Evolutionary conservation across 2,797 vertebrate species (phyloP), one percentile per base, ranked within the genome.

Genomic region (Oophaga sylvatica): DNA sequence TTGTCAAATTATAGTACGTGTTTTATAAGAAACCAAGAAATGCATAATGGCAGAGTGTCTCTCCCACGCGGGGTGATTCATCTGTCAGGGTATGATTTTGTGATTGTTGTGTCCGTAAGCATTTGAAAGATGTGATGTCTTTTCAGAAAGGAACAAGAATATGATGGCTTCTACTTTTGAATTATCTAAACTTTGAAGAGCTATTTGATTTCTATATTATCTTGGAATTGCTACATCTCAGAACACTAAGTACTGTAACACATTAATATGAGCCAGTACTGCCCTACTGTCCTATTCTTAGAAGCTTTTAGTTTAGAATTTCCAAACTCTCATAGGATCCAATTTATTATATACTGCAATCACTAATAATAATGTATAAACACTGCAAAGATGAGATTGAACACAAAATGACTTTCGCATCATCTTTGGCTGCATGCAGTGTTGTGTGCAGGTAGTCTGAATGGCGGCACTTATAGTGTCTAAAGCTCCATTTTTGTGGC

Each of bases 1-100:
- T 90, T 90, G 68, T 90, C 87, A 89, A 87, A 91, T 90, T 0
- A 0, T 86, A 91, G 87, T 88, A 91, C 77, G 60, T 90, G 88
- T 90, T 59, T 91, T 88, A 89, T 92, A 90, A 89, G 90, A 90
- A 89, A 88, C 71, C 83, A 90, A 89, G 31, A 84, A 89, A 63
- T 84, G 71, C 63, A 45, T 79, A 89, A 80, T 90, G 90, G 67
- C 92, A 90, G 88, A 29, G 89, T 90, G 92, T 84, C 89, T 92
- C 92, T 91, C 85, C 87, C 91, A 90, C 90, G 91, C 90, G 88
- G n/a, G 90, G 90, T 92, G 91, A 93, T 91, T 93, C 93, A 94
- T 88, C 80, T 81, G 71, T 87, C 91, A 90, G 88, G 77, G n/a
- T 91, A 86, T 29, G 81, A 90, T 90, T 94, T 91, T 90, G 87